phyloP scores from a whole-genome alignment of 1,140 invertebrate genomes.

The Xylocopa sonorina region DNA sequence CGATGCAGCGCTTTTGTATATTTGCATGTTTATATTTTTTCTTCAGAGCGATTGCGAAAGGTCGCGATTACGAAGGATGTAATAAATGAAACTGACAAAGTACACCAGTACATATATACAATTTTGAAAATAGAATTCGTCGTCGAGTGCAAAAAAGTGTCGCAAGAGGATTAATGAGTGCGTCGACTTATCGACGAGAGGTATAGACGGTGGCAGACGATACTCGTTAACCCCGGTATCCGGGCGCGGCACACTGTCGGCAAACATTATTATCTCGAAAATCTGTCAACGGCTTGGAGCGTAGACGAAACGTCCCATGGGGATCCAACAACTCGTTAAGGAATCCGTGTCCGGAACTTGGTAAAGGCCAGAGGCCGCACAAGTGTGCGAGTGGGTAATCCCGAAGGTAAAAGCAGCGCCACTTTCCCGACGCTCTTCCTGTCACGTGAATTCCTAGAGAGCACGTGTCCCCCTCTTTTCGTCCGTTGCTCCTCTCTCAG shows the following conservation, averaged over 20 bases:
- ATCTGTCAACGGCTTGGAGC: constrained; percentile 42
- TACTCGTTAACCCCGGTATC: constrained; percentile 8
- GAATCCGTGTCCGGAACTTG: constrained; percentile 16
- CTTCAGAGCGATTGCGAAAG: too few species aligned
- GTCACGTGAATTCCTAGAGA: constrained; percentile 28
- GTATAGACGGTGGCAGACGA: neutral
- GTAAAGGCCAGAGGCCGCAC: neutral
- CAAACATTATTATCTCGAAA: constrained; percentile 62
- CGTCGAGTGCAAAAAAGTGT: neutral
- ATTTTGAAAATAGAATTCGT: too few species aligned
- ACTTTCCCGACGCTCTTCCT: constrained; percentile 36
- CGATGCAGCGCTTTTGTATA: too few species aligned
- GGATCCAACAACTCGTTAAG: constrained; percentile 56
- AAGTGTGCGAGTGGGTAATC: constrained; percentile 26
- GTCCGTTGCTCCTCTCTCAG: too few species aligned
- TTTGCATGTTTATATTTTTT: too few species aligned
- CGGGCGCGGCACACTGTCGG: neutral
- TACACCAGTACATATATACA: too few species aligned
- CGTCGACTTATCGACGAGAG: constrained; percentile 55
- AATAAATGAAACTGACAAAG: too few species aligned
- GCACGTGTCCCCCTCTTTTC: constrained; percentile 18
- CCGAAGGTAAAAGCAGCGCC: constrained; percentile 13
- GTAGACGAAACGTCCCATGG: constrained; percentile 44
- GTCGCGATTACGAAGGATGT: too few species aligned
- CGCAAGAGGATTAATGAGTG: neutral